These are phyloP conservation scores for Chrysolina oricalcia DNA, from an alignment of 2,888 invertebrate species.

Conservation along the genomic window DNA sequence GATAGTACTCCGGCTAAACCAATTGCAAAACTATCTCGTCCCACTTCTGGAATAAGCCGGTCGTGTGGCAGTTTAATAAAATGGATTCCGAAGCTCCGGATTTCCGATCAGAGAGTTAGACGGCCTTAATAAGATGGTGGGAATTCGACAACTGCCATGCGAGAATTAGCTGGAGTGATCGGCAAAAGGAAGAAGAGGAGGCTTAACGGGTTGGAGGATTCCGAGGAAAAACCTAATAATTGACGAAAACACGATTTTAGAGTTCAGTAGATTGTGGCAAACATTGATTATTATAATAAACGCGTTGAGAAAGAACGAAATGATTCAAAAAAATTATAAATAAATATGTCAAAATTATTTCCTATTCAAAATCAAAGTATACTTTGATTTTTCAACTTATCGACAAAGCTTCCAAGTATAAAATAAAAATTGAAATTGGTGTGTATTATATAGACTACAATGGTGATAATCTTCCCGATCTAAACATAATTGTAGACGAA, in stretches of 20 bases:
- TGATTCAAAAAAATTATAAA: no score
- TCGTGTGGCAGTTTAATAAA: constrained; percentile 36
- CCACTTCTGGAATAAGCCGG: constrained; percentile 18
- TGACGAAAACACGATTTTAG: neutral
- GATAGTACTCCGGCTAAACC: constrained; percentile 3
- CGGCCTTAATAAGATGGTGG: constrained; percentile 29
- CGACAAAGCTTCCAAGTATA: no score
- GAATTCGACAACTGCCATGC: constrained; percentile 31
- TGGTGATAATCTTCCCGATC: no score
- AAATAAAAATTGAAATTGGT: no score
- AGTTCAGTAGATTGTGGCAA: neutral
- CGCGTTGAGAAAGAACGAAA: no score
- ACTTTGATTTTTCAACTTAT: no score
- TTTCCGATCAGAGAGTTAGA: constrained; percentile 22
- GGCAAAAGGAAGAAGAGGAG: neutral
- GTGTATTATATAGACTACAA: no score
- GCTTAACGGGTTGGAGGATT: constrained; percentile 4
- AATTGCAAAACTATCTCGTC: constrained; percentile 17
- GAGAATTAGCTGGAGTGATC: constrained; percentile 20
- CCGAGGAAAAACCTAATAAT: neutral
- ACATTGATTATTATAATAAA: no score
- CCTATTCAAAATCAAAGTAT: no score
- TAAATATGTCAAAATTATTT: no score
- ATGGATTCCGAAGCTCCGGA: constrained; percentile 38
- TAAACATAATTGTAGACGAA: no score